phyloP scores from a whole-genome alignment of 2,888 invertebrate genomes.

The Arge pagana region DNA sequence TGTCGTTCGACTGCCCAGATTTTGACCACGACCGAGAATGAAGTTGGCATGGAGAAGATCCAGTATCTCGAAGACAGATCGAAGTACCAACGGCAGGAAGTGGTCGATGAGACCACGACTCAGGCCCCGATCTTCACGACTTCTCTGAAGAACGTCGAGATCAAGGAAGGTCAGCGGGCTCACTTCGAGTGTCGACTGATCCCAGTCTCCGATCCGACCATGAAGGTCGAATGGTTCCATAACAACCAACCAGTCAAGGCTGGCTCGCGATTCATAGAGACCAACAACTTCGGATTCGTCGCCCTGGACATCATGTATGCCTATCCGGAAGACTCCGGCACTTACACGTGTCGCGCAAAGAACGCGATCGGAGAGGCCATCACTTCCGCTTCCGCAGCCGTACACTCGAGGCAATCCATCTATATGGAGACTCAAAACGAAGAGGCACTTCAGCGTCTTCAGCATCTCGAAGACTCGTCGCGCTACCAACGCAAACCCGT shows the following conservation, averaged over 20 bases:
- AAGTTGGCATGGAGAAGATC: constrained; percentile 86
- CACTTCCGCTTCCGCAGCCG: constrained; percentile 84
- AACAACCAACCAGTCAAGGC: constrained; percentile 89
- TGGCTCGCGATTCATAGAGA: constrained; percentile 93
- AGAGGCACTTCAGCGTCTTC: constrained; percentile 78
- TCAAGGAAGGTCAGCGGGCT: constrained; percentile 92
- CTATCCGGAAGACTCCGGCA: constrained; percentile 94
- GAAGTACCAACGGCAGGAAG: constrained; percentile 75
- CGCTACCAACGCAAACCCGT: constrained; percentile 74
- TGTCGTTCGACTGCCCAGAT: constrained; percentile 82
- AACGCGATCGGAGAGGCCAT: constrained; percentile 93
- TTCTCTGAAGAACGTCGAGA: constrained; percentile 87
- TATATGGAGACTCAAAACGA: constrained; percentile 88
- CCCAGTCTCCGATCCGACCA: constrained; percentile 89
- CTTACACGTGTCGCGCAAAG: constrained; percentile 90
- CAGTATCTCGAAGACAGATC: constrained; percentile 86
- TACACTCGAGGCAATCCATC: constrained; percentile 82
- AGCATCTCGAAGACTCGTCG: constrained; percentile 80
- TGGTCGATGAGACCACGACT: constrained; percentile 80
- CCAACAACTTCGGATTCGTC: constrained; percentile 96
- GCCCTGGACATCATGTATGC: constrained; percentile 95
- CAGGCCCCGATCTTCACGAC: constrained; percentile 94
- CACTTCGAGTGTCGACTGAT: constrained; percentile 94
- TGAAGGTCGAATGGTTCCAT: constrained; percentile 96
- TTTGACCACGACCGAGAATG: constrained; percentile 83